phyloP scores from a whole-genome alignment of 1,140 invertebrate species.

The Pseudoatta argentina region DNA sequence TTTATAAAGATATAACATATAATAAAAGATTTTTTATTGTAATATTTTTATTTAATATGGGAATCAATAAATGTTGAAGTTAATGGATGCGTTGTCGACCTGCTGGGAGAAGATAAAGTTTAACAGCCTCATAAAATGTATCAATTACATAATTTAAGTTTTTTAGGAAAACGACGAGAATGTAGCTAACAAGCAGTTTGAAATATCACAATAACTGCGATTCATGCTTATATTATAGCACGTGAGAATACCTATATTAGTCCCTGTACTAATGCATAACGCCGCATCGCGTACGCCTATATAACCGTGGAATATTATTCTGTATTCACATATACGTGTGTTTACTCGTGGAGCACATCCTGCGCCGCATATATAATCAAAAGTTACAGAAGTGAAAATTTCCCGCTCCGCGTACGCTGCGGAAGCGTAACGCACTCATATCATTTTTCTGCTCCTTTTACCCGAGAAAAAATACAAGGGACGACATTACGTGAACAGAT shows the following conservation, averaged over 20 bases:
- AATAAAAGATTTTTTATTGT: neutral
- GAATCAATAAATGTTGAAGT: neutral
- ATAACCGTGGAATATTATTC: slow-evolving; percentile 37
- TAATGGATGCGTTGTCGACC: neutral
- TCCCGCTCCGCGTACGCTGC: slow-evolving; percentile 18
- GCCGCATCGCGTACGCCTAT: neutral
- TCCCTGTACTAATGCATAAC: slow-evolving; percentile 36
- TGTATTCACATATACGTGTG: slow-evolving; percentile 27
- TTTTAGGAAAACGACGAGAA: slow-evolving; percentile 32
- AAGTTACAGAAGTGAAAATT: slow-evolving; percentile 62
- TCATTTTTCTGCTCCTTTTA: slow-evolving; percentile 32
- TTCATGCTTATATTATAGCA: slow-evolving; percentile 45
- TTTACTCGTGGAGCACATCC: slow-evolving; percentile 44
- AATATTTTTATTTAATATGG: neutral
- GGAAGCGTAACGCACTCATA: slow-evolving; percentile 29
- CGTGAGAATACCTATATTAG: slow-evolving; percentile 49
- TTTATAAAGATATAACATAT: neutral
- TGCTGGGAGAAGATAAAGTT: neutral
- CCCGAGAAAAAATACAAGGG: slow-evolving; percentile 8
- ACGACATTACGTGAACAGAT: slow-evolving; percentile 43
- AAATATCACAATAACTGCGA: slow-evolving; percentile 48
- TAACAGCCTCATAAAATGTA: neutral
- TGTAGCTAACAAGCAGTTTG: slow-evolving; percentile 41
- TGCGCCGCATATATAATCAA: slow-evolving; percentile 37
- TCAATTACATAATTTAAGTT: slow-evolving; percentile 4